These are phyloP conservation scores for Podarcis siculus DNA, from an alignment of 2,797 vertebrate species.

Conservation along the genomic window DNA sequence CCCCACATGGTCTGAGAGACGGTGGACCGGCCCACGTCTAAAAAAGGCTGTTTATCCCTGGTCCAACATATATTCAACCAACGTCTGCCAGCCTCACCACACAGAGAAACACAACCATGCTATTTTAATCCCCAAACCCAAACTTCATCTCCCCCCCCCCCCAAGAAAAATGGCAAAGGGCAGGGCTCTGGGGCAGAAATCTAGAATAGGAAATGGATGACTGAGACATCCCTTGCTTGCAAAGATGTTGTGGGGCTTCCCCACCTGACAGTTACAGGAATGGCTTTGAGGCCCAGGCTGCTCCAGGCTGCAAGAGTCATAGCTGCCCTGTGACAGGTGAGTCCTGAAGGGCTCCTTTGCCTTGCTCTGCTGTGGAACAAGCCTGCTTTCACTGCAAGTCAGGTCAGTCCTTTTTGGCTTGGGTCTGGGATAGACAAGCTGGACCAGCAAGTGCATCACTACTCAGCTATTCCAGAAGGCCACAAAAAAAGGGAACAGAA, in stretches of 20 bases:
- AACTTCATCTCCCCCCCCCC: too few relatives aligned
- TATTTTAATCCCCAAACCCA: background rate
- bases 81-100: background rate
- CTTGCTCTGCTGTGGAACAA: background rate
- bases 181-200: background rate
- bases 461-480: background rate
- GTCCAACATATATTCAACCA: too few relatives aligned
- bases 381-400: background rate
- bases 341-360: background rate
- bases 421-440: background rate
- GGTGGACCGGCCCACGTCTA: too few relatives aligned
- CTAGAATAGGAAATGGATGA: background rate
- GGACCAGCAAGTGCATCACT: background rate
- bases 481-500: background rate
- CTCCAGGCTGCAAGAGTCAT: background rate
- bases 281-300: background rate
- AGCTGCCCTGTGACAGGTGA: background rate
- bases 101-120: background rate
- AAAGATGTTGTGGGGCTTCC: background rate
- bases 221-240: background rate
- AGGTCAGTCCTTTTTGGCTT: background rate
- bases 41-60: too few relatives aligned
- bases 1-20: too few relatives aligned
- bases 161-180: background rate
- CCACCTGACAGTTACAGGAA: background rate